phyloP scores from a whole-genome alignment of 2,797 vertebrate genomes.

The Tapera naevia region DNA sequence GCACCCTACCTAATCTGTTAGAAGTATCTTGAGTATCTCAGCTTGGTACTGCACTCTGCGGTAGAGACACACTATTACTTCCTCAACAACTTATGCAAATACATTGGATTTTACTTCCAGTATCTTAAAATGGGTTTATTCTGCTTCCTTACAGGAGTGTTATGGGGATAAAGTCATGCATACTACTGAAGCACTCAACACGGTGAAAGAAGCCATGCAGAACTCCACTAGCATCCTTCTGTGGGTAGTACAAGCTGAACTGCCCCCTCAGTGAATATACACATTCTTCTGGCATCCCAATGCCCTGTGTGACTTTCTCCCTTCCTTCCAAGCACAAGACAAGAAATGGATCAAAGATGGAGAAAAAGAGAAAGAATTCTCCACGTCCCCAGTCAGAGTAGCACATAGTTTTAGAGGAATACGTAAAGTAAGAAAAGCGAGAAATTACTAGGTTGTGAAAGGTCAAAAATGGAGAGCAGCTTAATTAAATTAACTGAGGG shows the following conservation, averaged over 20 bases:
- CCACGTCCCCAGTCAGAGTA: not conserved
- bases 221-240: not conserved
- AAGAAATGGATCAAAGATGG: not conserved
- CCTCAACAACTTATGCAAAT: not conserved
- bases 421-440: not conserved
- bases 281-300: not conserved
- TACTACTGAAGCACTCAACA: not conserved
- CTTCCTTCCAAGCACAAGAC: not conserved
- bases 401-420: not conserved
- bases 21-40: not conserved
- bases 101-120: not conserved
- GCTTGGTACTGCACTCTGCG: not conserved
- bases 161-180: not conserved
- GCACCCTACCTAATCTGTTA: not conserved
- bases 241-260: not conserved
- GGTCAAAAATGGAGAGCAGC: not conserved
- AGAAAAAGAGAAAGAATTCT: not conserved
- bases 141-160: not conserved
- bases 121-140: not conserved
- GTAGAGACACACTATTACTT: not conserved
- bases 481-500: slow-evolving; percentile 63
- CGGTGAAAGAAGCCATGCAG: not conserved
- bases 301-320: not conserved
- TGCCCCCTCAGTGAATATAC: rapidly evolving
- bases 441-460: slow-evolving; percentile 20